Conservation (phyloP, 2,113 vertebrate genomes). For the Pogona vitticeps region DNA sequence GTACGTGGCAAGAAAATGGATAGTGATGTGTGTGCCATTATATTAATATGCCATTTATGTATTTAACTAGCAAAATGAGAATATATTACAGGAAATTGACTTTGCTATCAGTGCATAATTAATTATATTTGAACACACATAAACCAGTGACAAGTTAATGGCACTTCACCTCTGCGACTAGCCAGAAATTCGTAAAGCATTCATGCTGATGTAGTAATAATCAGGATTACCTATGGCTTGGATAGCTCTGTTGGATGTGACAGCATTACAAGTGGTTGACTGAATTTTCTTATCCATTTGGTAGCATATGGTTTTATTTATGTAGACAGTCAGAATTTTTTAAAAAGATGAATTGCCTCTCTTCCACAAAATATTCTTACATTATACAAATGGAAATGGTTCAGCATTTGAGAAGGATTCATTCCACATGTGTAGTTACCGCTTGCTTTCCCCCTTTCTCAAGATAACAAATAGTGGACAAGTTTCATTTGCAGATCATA, state of each 20-base stretch:
- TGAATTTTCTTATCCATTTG: background rate
- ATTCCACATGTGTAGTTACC: background rate
- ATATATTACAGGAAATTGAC: background rate
- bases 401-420: background rate
- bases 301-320: background rate
- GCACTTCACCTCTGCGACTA: background rate
- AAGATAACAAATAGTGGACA: background rate
- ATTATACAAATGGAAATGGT: background rate
- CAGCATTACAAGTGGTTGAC: background rate
- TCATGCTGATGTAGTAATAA: background rate
- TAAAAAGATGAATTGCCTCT: background rate
- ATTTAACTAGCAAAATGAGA: conserved; percentile 24
- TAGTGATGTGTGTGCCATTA: background rate
- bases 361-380: background rate
- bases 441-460: background rate
- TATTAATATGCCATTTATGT: background rate
- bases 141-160: conserved; percentile 10
- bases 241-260: background rate
- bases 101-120: conserved; percentile 20
- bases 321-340: background rate
- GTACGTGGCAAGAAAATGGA: background rate
- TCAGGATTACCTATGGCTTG: background rate
- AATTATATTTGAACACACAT: background rate
- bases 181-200: conserved; percentile 9
- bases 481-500: background rate